These are phyloP conservation scores for Clanis bilineata DNA, from an alignment of 2,888 invertebrate genomes.

Conservation along the genomic window DNA sequence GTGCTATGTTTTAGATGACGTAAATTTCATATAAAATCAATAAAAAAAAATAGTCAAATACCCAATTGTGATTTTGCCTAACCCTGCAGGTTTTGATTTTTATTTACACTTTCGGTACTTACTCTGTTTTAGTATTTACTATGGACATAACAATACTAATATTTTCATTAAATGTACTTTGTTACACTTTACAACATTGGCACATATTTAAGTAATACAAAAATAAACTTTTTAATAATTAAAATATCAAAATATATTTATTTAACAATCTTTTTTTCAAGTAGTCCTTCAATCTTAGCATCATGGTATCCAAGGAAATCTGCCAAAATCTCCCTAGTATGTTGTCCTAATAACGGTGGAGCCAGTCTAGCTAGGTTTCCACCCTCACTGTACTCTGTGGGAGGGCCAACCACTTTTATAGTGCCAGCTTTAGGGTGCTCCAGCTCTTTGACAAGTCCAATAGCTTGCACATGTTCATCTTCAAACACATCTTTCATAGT, in stretches of 20 bases:
- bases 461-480: conserved; percentile 91
- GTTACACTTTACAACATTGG: no score
- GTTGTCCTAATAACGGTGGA: conserved; percentile 94
- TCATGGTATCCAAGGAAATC: conserved; percentile 84
- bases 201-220: not conserved
- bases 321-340: conserved; percentile 90
- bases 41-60: no score
- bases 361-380: conserved; percentile 86
- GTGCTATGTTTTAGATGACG: no score
- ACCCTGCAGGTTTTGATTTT: no score
- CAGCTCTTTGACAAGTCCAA: conserved; percentile 87
- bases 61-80: no score
- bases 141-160: no score
- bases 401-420: conserved; percentile 92
- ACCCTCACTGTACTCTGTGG: conserved; percentile 90
- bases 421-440: conserved; percentile 86
- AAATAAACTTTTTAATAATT: not conserved
- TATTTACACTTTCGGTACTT: no score
- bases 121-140: no score
- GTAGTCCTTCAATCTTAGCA: conserved; percentile 81
- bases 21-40: no score
- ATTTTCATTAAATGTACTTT: no score
- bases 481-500: conserved; percentile 91
- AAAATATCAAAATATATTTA: conserved; percentile 28
- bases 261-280: conserved; percentile 62